Evolutionary conservation across 2,113 vertebrate genomes (phyloP).

Genomic region (Xiphophorus maculatus): DNA sequence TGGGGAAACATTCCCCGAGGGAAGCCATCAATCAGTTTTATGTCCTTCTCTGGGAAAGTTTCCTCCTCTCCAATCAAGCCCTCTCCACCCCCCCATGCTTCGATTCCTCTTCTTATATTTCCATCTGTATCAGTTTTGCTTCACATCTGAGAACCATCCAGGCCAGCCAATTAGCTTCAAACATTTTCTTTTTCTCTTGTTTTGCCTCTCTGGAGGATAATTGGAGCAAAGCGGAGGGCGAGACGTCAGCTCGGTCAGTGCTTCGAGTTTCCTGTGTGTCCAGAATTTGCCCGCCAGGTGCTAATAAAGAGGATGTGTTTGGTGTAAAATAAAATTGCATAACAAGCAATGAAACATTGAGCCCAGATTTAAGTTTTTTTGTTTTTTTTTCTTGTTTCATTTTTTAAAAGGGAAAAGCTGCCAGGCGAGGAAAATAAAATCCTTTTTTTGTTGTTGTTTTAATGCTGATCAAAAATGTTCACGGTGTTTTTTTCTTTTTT

Average conservation of each 20-base stretch:
- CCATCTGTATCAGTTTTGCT: conserved; percentile 80
- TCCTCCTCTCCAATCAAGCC: conserved; percentile 75
- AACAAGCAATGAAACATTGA: conserved; percentile 40
- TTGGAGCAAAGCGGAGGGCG: conserved; percentile 56
- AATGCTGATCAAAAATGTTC: not conserved
- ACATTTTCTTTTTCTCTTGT: conserved; percentile 63
- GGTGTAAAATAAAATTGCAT: conserved; percentile 11
- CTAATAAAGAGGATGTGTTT: conserved; percentile 45
- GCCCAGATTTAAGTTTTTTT: conserved; percentile 4
- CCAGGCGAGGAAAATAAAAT: not conserved
- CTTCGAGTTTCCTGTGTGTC: conserved; percentile 33
- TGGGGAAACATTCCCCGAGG: conserved; percentile 83
- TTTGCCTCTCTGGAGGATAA: conserved; percentile 50
- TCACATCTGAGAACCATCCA: conserved; percentile 78
- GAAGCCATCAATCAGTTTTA: conserved; percentile 86
- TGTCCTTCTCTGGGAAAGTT: conserved; percentile 81
- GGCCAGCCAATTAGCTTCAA: conserved; percentile 67
- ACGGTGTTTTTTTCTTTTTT: too few relatives aligned
- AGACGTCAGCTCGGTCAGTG: conserved; percentile 45
- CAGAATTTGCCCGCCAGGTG: conserved; percentile 58
- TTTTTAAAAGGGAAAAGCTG: not conserved
- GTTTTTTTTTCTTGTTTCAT: not conserved
- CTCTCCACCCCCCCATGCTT: conserved; percentile 42
- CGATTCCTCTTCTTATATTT: conserved; percentile 69
- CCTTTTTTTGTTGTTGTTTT: not conserved